Base-by-base conservation (phyloP, 2,888 invertebrate genomes). In the Euproctis similis region DNA sequence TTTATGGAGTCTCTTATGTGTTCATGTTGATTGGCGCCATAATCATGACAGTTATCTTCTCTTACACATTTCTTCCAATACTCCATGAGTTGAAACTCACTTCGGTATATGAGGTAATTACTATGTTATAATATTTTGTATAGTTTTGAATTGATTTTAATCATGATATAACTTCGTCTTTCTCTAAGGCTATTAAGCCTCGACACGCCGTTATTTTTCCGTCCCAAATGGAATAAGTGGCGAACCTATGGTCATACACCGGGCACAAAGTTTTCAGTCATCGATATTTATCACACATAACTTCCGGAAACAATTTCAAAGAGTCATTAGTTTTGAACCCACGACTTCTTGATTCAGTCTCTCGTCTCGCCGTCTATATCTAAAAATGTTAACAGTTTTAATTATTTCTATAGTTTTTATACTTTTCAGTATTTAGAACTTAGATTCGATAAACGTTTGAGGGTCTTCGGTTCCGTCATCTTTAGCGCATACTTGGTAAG, bases 1-100 rank as follows among this genome's bases (percentile, higher is more conserved):
- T 92, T 7, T 92, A 91, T 54, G 94, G 95, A 1, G 90, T 90
- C 7, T 88, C 91, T 33, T 94, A 92, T 58, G 60, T 88, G 19
- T 92, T 88, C 54, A 85, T 89, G 4, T 69, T 88, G 9, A 70
- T 87, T 5, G 90, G 89, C 1, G 78, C 89, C 8, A 47, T 89
- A 2, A 36, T 86, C 3, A 90, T 90, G 85, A 89, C 88, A 2
- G 39, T 90, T 8, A 69, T 89, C 19, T 86, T 90, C 66, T 87
- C 87, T 5, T 77, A 72, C 28, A 80, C 91, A 10, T 91, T 88
- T 59, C 59, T 92, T 27, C 92, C 92, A 0, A 90, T 92, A 0
- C 88, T 92, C 46, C 90, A 91, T 42, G 89, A 90, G 33, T 72
- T 91, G 5, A 86, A 88, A 48, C 63, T 93, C 1, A 92, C 91